Evolutionary conservation across 2,888 invertebrate genomes (phyloP).

Genomic region (Therioaphis trifolii): DNA sequence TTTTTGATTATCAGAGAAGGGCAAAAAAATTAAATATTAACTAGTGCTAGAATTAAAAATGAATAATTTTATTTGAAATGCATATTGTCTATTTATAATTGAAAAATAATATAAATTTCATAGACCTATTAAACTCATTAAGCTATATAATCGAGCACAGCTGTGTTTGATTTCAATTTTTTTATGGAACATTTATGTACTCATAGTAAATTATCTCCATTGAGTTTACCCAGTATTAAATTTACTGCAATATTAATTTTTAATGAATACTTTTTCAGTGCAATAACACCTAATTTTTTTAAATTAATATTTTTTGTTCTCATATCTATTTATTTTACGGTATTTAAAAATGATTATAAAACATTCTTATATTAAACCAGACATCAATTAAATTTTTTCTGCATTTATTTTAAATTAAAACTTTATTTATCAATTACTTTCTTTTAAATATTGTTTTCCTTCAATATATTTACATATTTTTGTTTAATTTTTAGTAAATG

Average conservation of each 20-base stretch:
- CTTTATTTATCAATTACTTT: no score
- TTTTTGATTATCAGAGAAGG: no score
- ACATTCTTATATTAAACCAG: no score
- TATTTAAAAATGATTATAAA: neutral
- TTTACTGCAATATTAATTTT: neutral
- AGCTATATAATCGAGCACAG: neutral
- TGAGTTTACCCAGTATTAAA: neutral
- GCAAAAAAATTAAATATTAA: no score
- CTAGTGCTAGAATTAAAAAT: no score
- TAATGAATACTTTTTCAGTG: neutral
- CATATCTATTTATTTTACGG: neutral
- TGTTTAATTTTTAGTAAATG: no score
- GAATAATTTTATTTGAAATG: no score
- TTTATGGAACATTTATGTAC: neutral
- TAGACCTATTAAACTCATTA: neutral
- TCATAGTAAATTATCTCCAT: neutral
- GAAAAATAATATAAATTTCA: neutral
- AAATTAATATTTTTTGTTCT: no score
- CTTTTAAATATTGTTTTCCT: no score
- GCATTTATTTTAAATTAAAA: no score
- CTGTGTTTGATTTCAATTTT: constrained; percentile 16
- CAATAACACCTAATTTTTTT: neutral
- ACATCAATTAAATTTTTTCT: no score
- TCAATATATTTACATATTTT: no score
- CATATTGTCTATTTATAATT: neutral